Evolutionary conservation across 2,797 vertebrate genomes (phyloP).

Genomic region (Catamblyrhynchus diadema): DNA sequence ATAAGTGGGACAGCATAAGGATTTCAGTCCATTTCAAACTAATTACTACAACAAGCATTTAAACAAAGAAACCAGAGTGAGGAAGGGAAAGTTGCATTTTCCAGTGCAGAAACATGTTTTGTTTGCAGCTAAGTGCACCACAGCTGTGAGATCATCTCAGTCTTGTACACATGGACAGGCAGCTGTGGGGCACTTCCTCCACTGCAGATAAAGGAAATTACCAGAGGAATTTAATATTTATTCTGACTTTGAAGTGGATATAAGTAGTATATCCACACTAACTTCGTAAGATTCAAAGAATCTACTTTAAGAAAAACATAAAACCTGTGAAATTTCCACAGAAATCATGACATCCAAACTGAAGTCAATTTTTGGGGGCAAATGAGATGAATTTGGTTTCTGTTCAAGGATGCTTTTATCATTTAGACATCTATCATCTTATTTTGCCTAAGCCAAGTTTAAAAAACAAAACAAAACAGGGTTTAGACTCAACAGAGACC

Average conservation of each 20-base stretch:
- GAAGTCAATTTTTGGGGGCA: neutral
- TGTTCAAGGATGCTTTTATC: neutral
- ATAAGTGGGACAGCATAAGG: neutral
- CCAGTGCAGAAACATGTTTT: neutral
- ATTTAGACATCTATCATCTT: neutral
- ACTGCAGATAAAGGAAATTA: neutral
- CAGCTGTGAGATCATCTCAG: neutral
- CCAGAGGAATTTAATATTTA: neutral
- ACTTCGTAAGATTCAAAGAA: neutral
- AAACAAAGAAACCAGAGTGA: neutral
- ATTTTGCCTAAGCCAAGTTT: constrained; percentile 1
- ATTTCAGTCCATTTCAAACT: neutral
- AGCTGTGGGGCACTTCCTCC: neutral
- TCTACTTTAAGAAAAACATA: neutral
- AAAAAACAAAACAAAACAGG: neutral
- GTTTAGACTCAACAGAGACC: neutral
- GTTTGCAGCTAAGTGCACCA: neutral
- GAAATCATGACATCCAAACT: neutral
- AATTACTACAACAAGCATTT: neutral
- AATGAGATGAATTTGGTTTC: neutral
- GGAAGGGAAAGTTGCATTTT: neutral
- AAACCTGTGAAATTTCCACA: neutral
- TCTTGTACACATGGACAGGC: neutral
- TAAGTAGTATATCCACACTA: neutral
- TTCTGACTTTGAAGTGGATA: neutral